Evolutionary conservation across 2,113 vertebrate genomes (phyloP).

Genomic region (Podarcis cretensis): DNA sequence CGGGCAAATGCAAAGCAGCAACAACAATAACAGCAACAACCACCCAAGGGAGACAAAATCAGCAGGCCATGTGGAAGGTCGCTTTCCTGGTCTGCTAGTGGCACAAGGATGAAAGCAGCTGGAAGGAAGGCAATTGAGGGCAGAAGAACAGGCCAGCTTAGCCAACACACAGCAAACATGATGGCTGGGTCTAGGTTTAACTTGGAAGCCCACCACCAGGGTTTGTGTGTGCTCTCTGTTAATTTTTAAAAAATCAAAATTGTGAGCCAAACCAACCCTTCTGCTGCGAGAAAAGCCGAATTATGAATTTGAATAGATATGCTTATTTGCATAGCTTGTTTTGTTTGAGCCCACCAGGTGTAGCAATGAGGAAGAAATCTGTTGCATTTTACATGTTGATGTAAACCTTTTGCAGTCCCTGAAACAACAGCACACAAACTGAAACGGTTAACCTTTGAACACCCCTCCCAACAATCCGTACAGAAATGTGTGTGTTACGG

Average conservation of each 20-base stretch:
- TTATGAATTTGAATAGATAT: background rate
- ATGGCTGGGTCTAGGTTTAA: background rate
- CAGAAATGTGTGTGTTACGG: too few species aligned
- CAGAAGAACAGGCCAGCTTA: background rate
- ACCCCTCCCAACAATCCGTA: too few species aligned
- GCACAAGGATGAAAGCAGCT: constrained; percentile 5
- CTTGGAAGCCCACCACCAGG: background rate
- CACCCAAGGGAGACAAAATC: background rate
- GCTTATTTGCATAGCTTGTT: background rate
- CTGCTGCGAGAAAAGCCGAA: background rate
- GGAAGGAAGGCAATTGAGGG: background rate
- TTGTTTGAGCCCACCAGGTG: background rate
- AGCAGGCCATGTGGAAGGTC: background rate
- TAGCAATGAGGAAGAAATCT: background rate
- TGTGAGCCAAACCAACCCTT: background rate
- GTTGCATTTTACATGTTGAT: too few species aligned
- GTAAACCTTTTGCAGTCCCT: too few species aligned
- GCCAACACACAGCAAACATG: background rate
- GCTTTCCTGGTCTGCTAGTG: background rate
- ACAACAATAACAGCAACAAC: background rate
- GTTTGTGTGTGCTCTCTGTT: background rate
- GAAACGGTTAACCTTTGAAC: too few species aligned
- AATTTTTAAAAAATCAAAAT: background rate
- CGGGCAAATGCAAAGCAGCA: background rate
- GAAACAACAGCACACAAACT: too few species aligned